phyloP scores from a whole-genome alignment of 2,797 vertebrate genomes.

The Acanthis flammea region DNA sequence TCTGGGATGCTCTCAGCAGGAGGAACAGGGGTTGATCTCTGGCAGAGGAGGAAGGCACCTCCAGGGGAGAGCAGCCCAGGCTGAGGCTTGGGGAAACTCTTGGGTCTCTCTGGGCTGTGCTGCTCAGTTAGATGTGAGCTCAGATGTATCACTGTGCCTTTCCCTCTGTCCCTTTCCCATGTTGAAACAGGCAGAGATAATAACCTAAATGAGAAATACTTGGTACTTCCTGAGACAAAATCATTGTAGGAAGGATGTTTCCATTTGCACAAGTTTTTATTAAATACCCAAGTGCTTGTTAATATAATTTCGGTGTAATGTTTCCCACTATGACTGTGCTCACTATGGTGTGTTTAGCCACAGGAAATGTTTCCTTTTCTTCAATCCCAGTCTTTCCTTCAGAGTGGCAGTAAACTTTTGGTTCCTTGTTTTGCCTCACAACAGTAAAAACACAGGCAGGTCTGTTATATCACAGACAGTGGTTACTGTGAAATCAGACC shows the following conservation, averaged over 20 bases:
- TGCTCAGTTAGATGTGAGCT: accelerated
- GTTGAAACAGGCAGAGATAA: neutral
- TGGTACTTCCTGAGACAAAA: neutral
- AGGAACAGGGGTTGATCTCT: accelerated
- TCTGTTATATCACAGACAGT: neutral
- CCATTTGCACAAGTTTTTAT: neutral
- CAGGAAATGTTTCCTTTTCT: neutral
- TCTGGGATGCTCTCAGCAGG: accelerated
- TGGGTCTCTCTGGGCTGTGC: neutral
- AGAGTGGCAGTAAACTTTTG: neutral
- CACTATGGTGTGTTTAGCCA: neutral
- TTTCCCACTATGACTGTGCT: neutral
- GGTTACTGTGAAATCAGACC: neutral
- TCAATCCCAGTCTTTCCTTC: neutral
- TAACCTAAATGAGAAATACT: neutral
- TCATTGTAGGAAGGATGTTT: neutral
- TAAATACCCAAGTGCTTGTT: neutral
- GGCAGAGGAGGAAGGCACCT: neutral
- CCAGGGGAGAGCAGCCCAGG: neutral
- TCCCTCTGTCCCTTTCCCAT: accelerated
- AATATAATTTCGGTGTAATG: neutral
- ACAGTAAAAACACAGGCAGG: neutral
- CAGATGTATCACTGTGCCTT: neutral
- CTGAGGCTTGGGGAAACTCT: neutral
- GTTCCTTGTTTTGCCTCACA: neutral